These are phyloP conservation scores for Tychaedon coryphoeus DNA, from an alignment of 2,113 vertebrate genomes.

Conservation along the genomic window DNA sequence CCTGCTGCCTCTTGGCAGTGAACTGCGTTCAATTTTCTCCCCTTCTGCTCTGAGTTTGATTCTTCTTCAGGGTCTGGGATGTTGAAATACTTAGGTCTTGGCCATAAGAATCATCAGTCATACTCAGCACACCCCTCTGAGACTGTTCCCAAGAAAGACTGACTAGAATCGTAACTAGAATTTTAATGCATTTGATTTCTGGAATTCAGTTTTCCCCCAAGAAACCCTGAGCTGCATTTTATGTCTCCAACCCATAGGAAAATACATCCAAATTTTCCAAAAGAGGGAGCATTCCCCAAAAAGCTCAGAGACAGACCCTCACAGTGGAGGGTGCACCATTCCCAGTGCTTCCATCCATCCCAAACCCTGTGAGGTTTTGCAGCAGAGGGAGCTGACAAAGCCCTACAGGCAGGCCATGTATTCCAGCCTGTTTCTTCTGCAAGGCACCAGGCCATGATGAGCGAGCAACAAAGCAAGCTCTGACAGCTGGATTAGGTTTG, in stretches of 20 bases:
- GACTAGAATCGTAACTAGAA: not conserved
- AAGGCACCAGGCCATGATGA: not conserved
- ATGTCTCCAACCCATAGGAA: not conserved
- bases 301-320: rapidly evolving
- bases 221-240: not conserved
- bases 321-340: rapidly evolving
- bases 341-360: not conserved
- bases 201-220: not conserved
- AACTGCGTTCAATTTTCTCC: not conserved
- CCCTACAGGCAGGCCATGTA: rapidly evolving
- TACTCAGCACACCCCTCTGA: not conserved
- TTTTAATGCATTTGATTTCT: not conserved
- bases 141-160: not conserved
- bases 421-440: not conserved
- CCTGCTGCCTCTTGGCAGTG: not conserved
- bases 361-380: not conserved
- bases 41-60: not conserved
- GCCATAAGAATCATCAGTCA: not conserved
- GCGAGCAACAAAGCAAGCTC: rapidly evolving
- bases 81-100: not conserved
- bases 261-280: not conserved
- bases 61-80: not conserved
- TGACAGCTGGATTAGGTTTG: not conserved
- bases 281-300: not conserved
- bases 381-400: not conserved